Percentiles rank a stretch among this genome's conserved stretches.
These are phyloP conservation scores for Drosophila yooni DNA, from an alignment of 2,888 invertebrate species.

Conservation along the genomic window DNA sequence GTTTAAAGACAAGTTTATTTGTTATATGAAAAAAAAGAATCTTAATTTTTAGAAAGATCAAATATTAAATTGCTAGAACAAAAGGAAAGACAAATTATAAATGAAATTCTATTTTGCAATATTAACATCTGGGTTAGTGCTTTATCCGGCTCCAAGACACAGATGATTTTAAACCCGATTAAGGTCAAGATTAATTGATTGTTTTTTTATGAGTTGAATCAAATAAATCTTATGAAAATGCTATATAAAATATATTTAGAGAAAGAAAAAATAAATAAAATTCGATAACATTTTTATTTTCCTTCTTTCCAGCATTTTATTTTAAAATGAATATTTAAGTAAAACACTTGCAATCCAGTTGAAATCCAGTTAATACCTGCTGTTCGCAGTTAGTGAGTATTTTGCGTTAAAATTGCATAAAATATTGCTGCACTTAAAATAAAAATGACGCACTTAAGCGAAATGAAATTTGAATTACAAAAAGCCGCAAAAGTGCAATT, in stretches of 20 bases:
- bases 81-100: neutral
- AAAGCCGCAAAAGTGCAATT: conserved; percentile 23
- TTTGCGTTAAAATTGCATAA: neutral
- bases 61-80: neutral
- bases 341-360: neutral
- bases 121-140: neutral
- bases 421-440: conserved; percentile 10
- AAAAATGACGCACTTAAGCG: conserved; percentile 31
- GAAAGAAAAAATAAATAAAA: neutral
- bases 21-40: neutral
- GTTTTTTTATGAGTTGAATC: neutral
- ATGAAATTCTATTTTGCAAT: neutral
- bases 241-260: neutral
- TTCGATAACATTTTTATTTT: neutral
- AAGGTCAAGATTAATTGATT: neutral
- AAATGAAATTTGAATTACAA: conserved; percentile 28
- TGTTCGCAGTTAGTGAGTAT: neutral
- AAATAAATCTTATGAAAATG: neutral
- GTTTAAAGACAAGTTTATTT: neutral
- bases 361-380: neutral
- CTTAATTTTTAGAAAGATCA: neutral
- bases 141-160: neutral
- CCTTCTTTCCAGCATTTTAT: neutral
- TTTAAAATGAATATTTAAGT: neutral
- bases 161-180: conserved; percentile 12